A percentile compares a stretch with the other conserved stretches of the same genome.
phyloP scores from a whole-genome alignment of 2,888 invertebrate species.

The Dicycla oo region DNA sequence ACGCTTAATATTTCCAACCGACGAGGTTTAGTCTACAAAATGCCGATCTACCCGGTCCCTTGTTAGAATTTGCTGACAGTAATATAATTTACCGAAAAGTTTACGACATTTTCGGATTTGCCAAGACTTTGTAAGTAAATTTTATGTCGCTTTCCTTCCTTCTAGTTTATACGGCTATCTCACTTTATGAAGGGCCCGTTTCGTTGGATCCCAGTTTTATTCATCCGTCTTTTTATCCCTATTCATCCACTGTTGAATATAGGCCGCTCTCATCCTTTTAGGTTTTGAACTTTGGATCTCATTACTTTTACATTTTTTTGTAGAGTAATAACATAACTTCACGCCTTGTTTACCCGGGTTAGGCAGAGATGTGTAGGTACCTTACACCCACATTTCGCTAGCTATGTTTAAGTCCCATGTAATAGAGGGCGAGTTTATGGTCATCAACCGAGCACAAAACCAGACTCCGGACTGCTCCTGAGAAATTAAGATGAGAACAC shows the following conservation, averaged over 20 bases:
- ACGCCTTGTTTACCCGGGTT: no score
- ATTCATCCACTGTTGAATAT: not conserved
- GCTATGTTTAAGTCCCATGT: no score
- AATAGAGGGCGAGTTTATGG: no score
- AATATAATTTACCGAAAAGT: slow-evolving; percentile 40
- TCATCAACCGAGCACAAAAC: no score
- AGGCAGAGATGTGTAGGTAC: no score
- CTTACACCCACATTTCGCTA: no score
- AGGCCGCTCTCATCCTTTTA: not conserved
- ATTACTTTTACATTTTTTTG: not conserved
- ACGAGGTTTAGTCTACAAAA: slow-evolving; percentile 1
- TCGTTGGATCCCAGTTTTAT: not conserved
- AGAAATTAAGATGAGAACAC: no score
- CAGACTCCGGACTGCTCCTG: no score
- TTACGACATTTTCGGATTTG: slow-evolving; percentile 45
- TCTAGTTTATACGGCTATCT: slow-evolving; percentile 20
- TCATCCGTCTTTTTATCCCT: slow-evolving; percentile 2
- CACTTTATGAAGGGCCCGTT: slow-evolving; percentile 7
- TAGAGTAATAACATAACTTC: no score
- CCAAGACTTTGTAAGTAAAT: slow-evolving; percentile 22
- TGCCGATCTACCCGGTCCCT: not conserved
- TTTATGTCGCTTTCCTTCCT: slow-evolving; percentile 23
- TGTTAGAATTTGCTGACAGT: slow-evolving; percentile 46
- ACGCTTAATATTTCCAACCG: no score
- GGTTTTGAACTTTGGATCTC: slow-evolving; percentile 1